Evolutionary conservation across 2,888 invertebrate species (phyloP), one percentile per base, ranked within the genome.

Genomic region (Tanytarsus gracilentus): DNA sequence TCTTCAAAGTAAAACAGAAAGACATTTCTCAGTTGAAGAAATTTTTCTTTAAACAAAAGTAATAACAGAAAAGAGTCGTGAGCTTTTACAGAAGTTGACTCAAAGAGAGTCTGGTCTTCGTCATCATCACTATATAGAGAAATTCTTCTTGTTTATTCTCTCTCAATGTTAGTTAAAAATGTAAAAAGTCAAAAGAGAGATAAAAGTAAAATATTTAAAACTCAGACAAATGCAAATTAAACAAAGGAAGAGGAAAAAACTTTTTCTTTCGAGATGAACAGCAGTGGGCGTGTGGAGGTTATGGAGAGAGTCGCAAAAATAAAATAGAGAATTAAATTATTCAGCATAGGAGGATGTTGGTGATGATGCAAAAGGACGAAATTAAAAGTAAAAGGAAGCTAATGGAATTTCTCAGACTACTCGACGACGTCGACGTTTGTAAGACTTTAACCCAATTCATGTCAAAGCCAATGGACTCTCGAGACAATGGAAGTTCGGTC

Each of bases 401-500:
- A 21, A 52, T 14, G 21, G 52, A 33, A 11, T 33, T 7, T 18
- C 16, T n/a, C 21, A 30, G 21, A 33, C 21, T 52, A 33, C 16
- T 52, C 23, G 52, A 30, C 18, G 56, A 56, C 6, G 9, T 52
- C n/a, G 52, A 30, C 11, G 56, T 40, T 1, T 18, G 40, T 11
- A 27, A 18, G 18, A 39, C 56, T 40, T 40, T 56, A 9, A 56
- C 39, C 40, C 39, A 56, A 18, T 18, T 40, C 56, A 56, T 39
- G 40, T 56, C 56, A 26, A 56, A 40, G 44, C 67, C 65, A 64
- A 67, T 67, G 18, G 73, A 69, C 64, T 73, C 80, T 61, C 80
- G 78, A 64, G 80, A 81, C 33, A 80, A 75, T 4, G 80, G 80
- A 67, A 80, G 74, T 48, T 81, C 81, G 18, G 81, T 81, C 50